Conservation (phyloP, 2,113 vertebrate genomes). For the Cygnus atratus region DNA sequence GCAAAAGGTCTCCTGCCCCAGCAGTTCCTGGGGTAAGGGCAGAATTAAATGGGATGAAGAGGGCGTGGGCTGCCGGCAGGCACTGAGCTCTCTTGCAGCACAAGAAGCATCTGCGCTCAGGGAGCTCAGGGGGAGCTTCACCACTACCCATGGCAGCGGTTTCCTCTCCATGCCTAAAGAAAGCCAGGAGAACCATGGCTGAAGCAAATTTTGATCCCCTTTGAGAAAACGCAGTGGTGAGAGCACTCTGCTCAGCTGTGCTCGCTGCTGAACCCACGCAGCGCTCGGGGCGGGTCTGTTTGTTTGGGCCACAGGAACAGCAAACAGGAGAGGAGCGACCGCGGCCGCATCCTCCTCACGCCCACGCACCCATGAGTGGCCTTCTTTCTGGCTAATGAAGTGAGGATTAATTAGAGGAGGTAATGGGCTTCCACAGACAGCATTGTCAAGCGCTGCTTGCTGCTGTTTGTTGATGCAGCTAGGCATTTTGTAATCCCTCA, state of each 20-base stretch:
- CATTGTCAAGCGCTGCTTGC: background rate
- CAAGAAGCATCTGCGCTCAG: background rate
- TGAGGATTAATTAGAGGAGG: slow-evolving; percentile 49
- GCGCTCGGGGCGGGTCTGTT: slow-evolving; percentile 25
- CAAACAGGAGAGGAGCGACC: background rate
- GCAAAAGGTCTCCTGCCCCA: background rate
- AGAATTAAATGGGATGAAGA: background rate
- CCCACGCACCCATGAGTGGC: slow-evolving; percentile 1
- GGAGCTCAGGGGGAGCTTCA: no score
- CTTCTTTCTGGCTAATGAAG: slow-evolving; percentile 42
- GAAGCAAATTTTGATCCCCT: background rate
- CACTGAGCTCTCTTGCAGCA: background rate
- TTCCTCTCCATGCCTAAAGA: background rate
- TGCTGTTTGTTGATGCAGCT: background rate
- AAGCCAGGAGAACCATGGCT: background rate
- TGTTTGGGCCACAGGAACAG: slow-evolving; percentile 1
- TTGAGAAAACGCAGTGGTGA: background rate
- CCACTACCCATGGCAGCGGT: background rate
- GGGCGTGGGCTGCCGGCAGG: background rate
- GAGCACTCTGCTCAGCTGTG: background rate
- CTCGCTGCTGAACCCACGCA: background rate
- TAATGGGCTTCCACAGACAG: background rate
- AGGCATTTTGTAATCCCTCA: background rate
- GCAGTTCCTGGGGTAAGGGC: background rate
- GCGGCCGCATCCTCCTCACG: background rate